A percentile compares a stretch with the other conserved stretches of the same genome.
These are phyloP conservation scores for Oreochromis mossambicus DNA, from an alignment of 2,797 vertebrate genomes.

Conservation along the genomic window DNA sequence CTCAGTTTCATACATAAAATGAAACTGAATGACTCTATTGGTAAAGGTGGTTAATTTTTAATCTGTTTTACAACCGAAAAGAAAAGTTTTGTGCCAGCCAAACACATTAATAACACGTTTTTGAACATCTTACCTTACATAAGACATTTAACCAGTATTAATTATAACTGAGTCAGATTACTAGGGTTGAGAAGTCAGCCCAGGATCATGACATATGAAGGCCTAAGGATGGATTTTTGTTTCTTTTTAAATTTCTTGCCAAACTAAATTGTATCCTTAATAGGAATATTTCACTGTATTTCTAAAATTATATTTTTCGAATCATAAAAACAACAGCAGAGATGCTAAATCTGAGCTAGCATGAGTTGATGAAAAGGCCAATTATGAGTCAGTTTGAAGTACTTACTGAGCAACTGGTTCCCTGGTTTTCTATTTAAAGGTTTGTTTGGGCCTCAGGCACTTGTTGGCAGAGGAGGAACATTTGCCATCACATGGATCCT, in stretches of 20 bases:
- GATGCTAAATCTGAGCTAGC: neutral
- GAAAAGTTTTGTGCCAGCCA: neutral
- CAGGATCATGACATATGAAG: no score
- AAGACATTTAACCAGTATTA: no score
- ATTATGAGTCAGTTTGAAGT: neutral
- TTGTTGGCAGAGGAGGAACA: neutral
- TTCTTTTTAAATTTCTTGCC: no score
- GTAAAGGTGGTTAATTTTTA: neutral
- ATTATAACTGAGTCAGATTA: no score
- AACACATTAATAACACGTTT: neutral
- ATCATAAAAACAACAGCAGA: neutral
- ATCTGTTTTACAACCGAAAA: neutral
- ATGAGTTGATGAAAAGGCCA: neutral
- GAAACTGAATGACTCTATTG: neutral
- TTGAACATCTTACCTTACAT: neutral
- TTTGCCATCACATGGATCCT: neutral
- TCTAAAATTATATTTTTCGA: no score
- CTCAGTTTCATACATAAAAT: neutral
- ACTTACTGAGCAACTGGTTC: neutral
- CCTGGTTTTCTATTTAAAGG: slow-evolving; percentile 29
- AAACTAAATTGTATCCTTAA: no score
- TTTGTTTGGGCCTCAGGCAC: neutral
- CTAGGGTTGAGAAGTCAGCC: no score
- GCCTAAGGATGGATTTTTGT: no score
- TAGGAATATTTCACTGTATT: no score